phyloP scores from a whole-genome alignment of 2,888 invertebrate species.

The Drosophila rellima region DNA sequence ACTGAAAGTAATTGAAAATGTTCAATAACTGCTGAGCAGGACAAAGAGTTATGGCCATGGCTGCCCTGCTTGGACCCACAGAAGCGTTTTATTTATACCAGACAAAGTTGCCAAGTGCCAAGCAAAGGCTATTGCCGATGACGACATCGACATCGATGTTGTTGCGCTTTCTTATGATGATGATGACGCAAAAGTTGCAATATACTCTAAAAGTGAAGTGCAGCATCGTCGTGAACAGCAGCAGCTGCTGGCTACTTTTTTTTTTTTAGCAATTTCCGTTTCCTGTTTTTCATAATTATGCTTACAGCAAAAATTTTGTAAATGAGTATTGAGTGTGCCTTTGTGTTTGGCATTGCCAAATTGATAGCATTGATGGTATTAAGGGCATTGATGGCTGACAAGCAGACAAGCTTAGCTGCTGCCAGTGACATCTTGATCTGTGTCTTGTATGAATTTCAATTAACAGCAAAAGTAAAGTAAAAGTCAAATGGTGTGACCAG shows the following conservation, averaged over 20 bases:
- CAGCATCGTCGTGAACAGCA: constrained; percentile 49
- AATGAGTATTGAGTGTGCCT: constrained; percentile 61
- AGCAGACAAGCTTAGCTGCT: constrained; percentile 28
- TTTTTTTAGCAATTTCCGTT: constrained; percentile 55
- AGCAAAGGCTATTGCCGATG: constrained; percentile 56
- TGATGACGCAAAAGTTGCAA: constrained; percentile 64
- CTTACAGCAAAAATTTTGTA: constrained; percentile 49
- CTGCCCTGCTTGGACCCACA: constrained; percentile 36
- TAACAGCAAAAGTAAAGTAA: constrained; percentile 56
- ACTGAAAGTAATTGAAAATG: constrained; percentile 82
- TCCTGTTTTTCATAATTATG: constrained; percentile 66
- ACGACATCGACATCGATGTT: constrained; percentile 24
- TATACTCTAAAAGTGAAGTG: constrained; percentile 65
- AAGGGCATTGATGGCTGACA: constrained; percentile 31
- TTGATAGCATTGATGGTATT: constrained; percentile 38
- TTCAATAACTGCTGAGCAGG: constrained; percentile 80
- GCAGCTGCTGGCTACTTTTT: constrained; percentile 46
- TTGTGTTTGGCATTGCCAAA: constrained; percentile 29
- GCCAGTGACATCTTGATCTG: constrained; percentile 70
- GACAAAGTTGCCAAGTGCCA: constrained; percentile 72
- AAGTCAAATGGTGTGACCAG: constrained; percentile 62
- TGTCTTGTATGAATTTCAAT: constrained; percentile 75
- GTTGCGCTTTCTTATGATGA: constrained; percentile 7
- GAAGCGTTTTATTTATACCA: constrained; percentile 38
- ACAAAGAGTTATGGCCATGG: constrained; percentile 76